phyloP scores from a whole-genome alignment of 2,888 invertebrate genomes.

The Sinodicranocentrus sp. region DNA sequence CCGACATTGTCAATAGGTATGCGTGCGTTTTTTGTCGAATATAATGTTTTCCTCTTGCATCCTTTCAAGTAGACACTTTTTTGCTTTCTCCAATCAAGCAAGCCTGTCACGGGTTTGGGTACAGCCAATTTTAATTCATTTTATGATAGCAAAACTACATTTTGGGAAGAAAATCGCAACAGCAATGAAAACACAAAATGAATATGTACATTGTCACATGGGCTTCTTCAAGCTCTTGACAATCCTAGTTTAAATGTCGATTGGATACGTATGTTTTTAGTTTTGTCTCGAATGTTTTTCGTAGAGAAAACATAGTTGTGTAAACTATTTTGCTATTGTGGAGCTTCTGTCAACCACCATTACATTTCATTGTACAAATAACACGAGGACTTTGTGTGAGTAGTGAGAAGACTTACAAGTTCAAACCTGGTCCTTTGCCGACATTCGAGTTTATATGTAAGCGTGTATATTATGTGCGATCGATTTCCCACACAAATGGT shows the following conservation, averaged over 20 bases:
- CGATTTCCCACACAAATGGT: slow-evolving; percentile 9
- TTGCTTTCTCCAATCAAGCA: slow-evolving; percentile 28
- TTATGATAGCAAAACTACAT: slow-evolving; percentile 9
- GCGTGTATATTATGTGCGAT: not conserved
- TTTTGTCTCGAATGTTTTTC: not conserved
- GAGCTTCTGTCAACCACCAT: slow-evolving; percentile 48
- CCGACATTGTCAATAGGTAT: not conserved
- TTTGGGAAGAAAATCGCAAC: not conserved
- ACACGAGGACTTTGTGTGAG: slow-evolving; percentile 8
- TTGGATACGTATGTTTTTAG: not conserved
- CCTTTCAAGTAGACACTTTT: no score
- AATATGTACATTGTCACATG: not conserved
- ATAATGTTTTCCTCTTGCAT: not conserved
- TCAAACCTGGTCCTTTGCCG: slow-evolving; percentile 17
- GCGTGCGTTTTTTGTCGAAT: not conserved
- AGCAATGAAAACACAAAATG: no score
- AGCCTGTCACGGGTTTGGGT: slow-evolving; percentile 1
- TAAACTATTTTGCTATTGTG: slow-evolving; percentile 33
- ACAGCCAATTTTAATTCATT: slow-evolving; percentile 27
- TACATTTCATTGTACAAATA: slow-evolving; percentile 33
- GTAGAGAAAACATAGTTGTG: slow-evolving; percentile 32
- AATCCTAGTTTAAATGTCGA: not conserved
- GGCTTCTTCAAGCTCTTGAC: not conserved
- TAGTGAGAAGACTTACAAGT: slow-evolving; percentile 28
- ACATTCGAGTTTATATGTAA: not conserved